These are phyloP conservation scores for Ditula angustiorana DNA, from an alignment of 2,888 invertebrate species.

Conservation along the genomic window DNA sequence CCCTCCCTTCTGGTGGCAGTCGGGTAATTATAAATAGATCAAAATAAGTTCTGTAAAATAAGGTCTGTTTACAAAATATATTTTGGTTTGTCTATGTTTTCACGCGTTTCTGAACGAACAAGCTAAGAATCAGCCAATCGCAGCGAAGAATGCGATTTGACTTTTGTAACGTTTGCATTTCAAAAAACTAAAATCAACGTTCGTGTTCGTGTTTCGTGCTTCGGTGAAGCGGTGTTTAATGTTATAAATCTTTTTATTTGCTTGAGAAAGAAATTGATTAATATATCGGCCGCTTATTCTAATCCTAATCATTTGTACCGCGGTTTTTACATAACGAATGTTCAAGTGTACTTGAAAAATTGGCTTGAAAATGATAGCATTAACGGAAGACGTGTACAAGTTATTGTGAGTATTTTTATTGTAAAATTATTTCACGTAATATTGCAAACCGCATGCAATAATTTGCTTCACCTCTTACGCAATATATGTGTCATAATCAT, in stretches of 20 bases:
- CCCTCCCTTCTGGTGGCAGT: too few species aligned
- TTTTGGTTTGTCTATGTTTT: background rate
- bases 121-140: constrained; percentile 54
- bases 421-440: constrained; percentile 38
- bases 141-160: constrained; percentile 34
- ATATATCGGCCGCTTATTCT: background rate
- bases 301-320: constrained; percentile 9
- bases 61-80: background rate
- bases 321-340: constrained; percentile 44
- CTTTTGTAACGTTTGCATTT: constrained; percentile 45
- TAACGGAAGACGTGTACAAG: constrained; percentile 65
- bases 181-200: constrained; percentile 37
- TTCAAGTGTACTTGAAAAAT: constrained; percentile 43
- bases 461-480: too few species aligned
- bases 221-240: constrained; percentile 15
- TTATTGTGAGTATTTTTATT: constrained; percentile 70
- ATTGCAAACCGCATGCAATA: background rate
- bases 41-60: too few species aligned
- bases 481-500: background rate
- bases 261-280: constrained; percentile 9
- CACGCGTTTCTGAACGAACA: constrained; percentile 26
- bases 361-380: constrained; percentile 58
- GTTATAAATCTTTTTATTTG: constrained; percentile 5
- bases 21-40: too few species aligned
- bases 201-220: constrained; percentile 23